Evolutionary conservation across 2,797 vertebrate species (phyloP), one percentile per base, ranked within the genome.

Genomic region (Neosilurus hyrtlii): DNA sequence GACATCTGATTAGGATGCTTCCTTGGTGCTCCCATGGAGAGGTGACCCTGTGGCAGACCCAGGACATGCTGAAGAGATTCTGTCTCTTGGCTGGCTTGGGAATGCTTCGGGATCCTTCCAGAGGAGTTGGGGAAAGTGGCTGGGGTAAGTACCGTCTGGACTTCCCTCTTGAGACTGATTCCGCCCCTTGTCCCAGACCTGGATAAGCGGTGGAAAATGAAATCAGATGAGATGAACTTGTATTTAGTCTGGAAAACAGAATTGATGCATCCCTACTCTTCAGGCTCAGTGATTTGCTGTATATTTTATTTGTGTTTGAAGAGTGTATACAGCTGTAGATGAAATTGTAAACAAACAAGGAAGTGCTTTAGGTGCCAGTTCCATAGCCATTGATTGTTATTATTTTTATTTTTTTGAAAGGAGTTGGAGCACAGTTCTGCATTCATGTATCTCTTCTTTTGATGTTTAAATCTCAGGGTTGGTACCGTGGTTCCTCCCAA

Each of bases 401-500:
- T 59, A 7, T 66, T 24, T 49, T 22, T 35, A 12, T 59, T 20
- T 30, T 67, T 14, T 30, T 71, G 73, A 8, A 7, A 14, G 0
- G 16, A 14, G 54, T 22, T 57, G 11, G 9, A 74, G 18, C 54
- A 35, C 22, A 16, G 37, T 15, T 15, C 62, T 4, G 3, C 62
- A 54, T 37, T 80, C 8, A 9, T 61, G 84, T 30, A 63, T 7
- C 61, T 80, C 54, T 82, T 59, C 3, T 52, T 10, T 79, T 67
- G 66, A 18, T 74, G 18, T 74, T 74, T 22, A 57, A 35, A 57
- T 78, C 8, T 65, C 88, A 99, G 98, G 91, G 95, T 96, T 91
- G 96, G 95, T 22, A 94, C 93, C 0, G 94, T 94, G 54, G 93
- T 96, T 85, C 94, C 95, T 56, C 97, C 96, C 85, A 96, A 96